These are phyloP conservation scores for Cantharis rustica DNA, from an alignment of 2,888 invertebrate species.

Conservation along the genomic window DNA sequence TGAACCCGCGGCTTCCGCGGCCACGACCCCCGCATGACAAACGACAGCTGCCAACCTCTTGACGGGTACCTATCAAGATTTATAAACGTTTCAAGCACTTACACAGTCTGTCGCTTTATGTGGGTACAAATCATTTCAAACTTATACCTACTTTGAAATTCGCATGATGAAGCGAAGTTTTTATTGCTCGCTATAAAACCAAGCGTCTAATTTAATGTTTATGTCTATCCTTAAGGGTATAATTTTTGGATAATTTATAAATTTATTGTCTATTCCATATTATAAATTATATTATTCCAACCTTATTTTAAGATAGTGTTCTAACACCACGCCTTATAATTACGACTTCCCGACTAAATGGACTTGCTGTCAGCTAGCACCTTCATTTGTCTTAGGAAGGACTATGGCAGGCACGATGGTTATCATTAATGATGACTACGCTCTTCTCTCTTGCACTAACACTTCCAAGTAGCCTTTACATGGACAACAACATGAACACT, in stretches of 20 bases:
- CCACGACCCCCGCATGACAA: slow-evolving; percentile 66
- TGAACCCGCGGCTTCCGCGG: slow-evolving; percentile 56
- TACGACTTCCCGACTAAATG: slow-evolving; percentile 60
- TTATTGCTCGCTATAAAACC: not conserved
- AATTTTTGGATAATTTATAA: slow-evolving; percentile 19
- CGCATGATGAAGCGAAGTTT: not conserved
- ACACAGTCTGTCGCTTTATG: slow-evolving; percentile 24
- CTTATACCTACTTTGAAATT: not conserved
- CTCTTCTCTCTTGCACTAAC: slow-evolving; percentile 42
- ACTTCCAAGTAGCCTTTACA: slow-evolving; percentile 43
- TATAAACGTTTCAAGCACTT: slow-evolving; percentile 67
- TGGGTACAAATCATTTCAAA: slow-evolving; percentile 11
- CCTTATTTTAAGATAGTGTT: slow-evolving; percentile 32
- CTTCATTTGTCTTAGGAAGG: slow-evolving; percentile 57
- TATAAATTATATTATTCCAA: slow-evolving; percentile 36
- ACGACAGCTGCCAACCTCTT: slow-evolving; percentile 68
- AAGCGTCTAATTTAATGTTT: not conserved
- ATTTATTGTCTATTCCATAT: not conserved
- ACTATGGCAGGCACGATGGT: slow-evolving; percentile 52
- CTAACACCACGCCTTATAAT: slow-evolving; percentile 57
- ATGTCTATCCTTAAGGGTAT: not conserved
- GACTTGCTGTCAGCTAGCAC: slow-evolving; percentile 58
- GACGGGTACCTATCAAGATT: slow-evolving; percentile 70
- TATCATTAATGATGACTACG: slow-evolving; percentile 54
- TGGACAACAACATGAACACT: slow-evolving; percentile 48